Percentiles rank a stretch among this genome's conserved stretches.
Evolutionary conservation across 1,140 invertebrate species (phyloP).

Genomic region (Nephila pilipes): DNA sequence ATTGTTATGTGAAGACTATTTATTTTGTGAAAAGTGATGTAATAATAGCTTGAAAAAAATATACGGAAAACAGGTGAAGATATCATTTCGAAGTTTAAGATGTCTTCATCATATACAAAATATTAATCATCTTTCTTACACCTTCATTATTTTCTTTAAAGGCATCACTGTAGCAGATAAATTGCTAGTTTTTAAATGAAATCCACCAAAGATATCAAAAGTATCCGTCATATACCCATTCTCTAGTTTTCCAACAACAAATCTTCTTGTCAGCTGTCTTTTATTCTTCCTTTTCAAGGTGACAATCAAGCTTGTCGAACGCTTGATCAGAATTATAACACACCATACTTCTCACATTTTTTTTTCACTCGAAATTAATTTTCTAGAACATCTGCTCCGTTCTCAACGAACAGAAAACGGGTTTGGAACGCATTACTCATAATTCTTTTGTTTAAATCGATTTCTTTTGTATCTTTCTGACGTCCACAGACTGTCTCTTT

Average conservation of each 20-base stretch:
- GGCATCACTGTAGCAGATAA: not conserved
- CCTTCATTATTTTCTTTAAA: not conserved
- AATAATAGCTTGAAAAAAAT: not conserved
- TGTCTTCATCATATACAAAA: not conserved
- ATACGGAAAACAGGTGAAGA: not conserved
- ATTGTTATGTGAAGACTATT: too few relatives aligned
- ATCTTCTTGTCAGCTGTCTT: not conserved
- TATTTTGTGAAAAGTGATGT: too few relatives aligned
- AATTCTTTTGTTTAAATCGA: constrained; percentile 23
- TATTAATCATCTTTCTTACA: not conserved
- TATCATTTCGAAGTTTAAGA: not conserved
- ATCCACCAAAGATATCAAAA: not conserved
- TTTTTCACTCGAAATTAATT: not conserved
- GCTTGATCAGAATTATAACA: not conserved
- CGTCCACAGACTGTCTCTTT: not conserved
- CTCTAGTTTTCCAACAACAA: not conserved
- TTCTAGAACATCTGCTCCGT: not conserved
- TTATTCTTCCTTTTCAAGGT: not conserved
- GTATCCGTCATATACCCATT: not conserved
- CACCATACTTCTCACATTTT: not conserved
- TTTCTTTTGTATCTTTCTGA: not conserved
- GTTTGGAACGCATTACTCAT: not conserved
- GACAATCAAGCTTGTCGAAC: not conserved
- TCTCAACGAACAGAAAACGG: not conserved
- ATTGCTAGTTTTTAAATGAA: not conserved